Evolutionary conservation across 2,113 vertebrate genomes (phyloP).

Genomic region (Scopus umbretta): DNA sequence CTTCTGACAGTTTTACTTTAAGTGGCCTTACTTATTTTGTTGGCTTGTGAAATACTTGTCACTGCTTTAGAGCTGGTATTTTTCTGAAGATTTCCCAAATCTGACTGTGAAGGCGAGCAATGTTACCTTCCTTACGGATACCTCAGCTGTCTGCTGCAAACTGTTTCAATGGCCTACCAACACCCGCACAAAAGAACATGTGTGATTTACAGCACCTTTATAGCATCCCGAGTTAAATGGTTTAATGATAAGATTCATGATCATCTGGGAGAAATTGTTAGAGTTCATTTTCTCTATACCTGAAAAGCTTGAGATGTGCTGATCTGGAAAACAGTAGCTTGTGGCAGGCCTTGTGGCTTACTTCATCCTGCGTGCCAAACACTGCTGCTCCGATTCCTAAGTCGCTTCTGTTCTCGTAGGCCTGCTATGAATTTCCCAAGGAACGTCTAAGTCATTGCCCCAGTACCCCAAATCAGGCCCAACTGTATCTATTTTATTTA

Average conservation of each 20-base stretch:
- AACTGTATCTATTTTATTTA: not conserved
- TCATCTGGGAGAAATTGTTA: not conserved
- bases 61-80: not conserved
- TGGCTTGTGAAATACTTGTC: not conserved
- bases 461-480: not conserved
- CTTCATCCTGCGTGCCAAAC: not conserved
- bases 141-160: not conserved
- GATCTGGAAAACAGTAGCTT: not conserved
- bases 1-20: not conserved
- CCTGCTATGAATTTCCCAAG: not conserved
- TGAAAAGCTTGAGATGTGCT: not conserved
- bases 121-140: not conserved
- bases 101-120: not conserved
- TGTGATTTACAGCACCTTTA: not conserved
- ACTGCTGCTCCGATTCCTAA: not conserved
- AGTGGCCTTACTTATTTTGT: not conserved
- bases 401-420: not conserved
- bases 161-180: not conserved
- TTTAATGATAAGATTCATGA: not conserved
- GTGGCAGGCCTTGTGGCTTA: not conserved
- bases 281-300: not conserved
- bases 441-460: not conserved
- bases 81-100: not conserved
- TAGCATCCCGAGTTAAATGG: not conserved
- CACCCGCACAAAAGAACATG: accelerated